Conservation (phyloP, 2,797 vertebrate genomes). For the Lagorchestes hirsutus region DNA sequence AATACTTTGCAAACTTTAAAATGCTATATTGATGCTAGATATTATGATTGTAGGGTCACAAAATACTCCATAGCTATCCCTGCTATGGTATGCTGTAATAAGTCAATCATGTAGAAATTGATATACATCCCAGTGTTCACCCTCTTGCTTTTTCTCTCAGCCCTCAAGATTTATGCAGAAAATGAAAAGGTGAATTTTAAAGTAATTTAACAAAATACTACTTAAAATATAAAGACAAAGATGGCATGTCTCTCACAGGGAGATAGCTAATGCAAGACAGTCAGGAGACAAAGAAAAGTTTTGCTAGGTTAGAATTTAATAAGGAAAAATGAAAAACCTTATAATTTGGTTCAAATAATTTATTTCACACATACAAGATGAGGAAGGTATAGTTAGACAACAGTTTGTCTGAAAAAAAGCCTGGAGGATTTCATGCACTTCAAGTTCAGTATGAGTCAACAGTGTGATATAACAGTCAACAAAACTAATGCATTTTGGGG, state of each 20-base stretch:
- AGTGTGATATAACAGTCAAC: not conserved
- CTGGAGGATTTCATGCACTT: not conserved
- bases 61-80: not conserved
- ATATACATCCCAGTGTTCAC: not conserved
- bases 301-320: not conserved
- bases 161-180: not conserved
- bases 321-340: not conserved
- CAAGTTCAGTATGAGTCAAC: not conserved
- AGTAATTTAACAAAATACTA: not conserved
- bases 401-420: not conserved
- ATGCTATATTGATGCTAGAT: not conserved
- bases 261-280: not conserved
- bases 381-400: not conserved
- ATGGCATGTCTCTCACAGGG: not conserved
- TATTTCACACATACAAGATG: not conserved
- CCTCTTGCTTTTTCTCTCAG: not conserved
- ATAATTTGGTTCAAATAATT: not conserved
- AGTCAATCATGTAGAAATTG: not conserved
- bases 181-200: not conserved
- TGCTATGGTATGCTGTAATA: not conserved
- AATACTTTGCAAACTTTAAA: not conserved
- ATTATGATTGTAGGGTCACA: not conserved
- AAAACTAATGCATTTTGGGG: not conserved
- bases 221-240: not conserved
- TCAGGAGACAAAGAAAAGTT: not conserved